Base-by-base conservation (phyloP, 2,888 invertebrate genomes). In the Eristalis tenax region DNA sequence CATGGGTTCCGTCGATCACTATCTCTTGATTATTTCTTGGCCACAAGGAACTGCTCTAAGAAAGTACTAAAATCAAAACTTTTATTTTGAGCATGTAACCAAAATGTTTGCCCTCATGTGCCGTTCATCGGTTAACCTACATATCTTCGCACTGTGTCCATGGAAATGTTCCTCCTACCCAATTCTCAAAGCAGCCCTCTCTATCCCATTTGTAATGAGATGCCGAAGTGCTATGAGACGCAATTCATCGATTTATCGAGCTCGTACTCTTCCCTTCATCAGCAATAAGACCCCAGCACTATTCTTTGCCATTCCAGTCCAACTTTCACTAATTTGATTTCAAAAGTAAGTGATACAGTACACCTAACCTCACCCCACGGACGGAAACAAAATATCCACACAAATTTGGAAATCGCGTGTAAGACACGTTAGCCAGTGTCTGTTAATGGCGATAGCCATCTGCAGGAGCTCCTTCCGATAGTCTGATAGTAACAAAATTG, bases 351-450 rank as follows among this genome's bases (percentile, higher is more conserved):
- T n/a, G 15, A 40, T 40, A 40, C n/a, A 43, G n/a, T n/a, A 4
- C 43, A 15, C n/a, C n/a, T 5, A 2, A 2, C 15, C 2, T n/a
- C 50, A 15, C 1, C 43, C n/a, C 59, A 4, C 59, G 10, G 26
- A 3, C 10, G 10, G 23, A 1, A 10, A 11, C 28, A 18, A 32
- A 8, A 32, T 8, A 32, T 15, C 15, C n/a, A 6, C 4, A 10
- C 35, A 70, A 70, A 70, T 59, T 70, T 59, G 10, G 13, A 59
- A 70, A 70, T 70, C 38, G 57, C 70, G 59, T 59, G 69, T 18
- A 32, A 57, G 32, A 32, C 32, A 32, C 32, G 32, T 69, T 28
- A 50, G 35, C 23, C 22, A 22, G 38, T 35, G 38, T 8, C 3
- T 13, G 38, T 11, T 35, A 65, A 22, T 11, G 22, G 22, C 5